A percentile compares a stretch with the other conserved stretches of the same genome.
phyloP scores from a whole-genome alignment of 2,113 vertebrate genomes.

The Ctenomys sociabilis region DNA sequence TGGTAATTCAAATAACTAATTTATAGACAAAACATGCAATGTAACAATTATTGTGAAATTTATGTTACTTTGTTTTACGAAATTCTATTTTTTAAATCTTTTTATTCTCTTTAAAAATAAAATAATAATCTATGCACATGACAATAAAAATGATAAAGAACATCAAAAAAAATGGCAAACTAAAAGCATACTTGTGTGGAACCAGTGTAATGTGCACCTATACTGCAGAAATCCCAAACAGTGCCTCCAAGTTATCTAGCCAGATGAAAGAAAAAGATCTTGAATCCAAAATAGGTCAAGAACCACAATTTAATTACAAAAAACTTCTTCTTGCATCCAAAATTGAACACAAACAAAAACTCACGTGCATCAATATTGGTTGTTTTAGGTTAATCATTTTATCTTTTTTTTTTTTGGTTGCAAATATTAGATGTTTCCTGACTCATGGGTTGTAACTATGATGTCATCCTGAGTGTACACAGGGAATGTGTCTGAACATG shows the following conservation, averaged over 20 bases:
- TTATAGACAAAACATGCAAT: too few species aligned
- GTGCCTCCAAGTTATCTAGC: not conserved
- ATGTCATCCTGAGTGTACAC: not conserved
- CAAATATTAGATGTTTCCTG: not conserved
- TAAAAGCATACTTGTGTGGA: not conserved
- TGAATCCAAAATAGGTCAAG: not conserved
- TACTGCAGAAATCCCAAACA: constrained; percentile 30
- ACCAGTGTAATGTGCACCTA: not conserved
- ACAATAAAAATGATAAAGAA: too few species aligned
- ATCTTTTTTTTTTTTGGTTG: not conserved
- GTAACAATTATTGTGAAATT: too few species aligned
- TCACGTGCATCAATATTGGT: not conserved
- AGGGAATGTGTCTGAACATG: fast-evolving
- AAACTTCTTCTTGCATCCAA: not conserved
- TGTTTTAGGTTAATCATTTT: not conserved
- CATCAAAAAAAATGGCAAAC: not conserved
- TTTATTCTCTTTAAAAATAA: too few species aligned
- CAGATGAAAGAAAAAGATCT: not conserved
- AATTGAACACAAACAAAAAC: not conserved
- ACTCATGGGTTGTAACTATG: not conserved
- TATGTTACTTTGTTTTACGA: too few species aligned
- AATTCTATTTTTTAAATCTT: too few species aligned
- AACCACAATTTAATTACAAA: not conserved
- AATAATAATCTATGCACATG: too few species aligned
- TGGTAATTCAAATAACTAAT: too few species aligned